Conservation (phyloP, 2,797 vertebrate genomes). For the Hoplostethus atlanticus region DNA sequence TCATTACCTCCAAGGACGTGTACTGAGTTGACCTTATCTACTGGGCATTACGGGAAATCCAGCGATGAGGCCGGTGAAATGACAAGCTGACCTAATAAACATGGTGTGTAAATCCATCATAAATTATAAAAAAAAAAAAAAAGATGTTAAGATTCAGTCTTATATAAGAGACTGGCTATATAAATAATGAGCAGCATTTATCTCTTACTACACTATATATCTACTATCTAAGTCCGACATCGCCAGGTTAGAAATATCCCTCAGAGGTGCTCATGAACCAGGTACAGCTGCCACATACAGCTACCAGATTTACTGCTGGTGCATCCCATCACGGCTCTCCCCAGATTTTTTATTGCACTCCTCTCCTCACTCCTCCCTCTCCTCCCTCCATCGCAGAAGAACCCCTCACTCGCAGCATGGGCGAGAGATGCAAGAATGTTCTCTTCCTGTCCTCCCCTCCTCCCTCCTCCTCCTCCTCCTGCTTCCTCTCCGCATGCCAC, state of each 20-base stretch:
- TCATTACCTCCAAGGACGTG: slow-evolving; percentile 2
- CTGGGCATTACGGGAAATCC: not conserved
- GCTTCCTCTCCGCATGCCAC: not conserved
- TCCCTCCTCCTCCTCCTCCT: not conserved
- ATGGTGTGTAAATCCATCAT: not conserved
- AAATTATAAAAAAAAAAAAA: too few species aligned
- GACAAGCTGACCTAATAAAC: too few species aligned
- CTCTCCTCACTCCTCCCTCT: too few species aligned
- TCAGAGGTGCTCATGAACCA: not conserved
- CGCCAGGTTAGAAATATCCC: not conserved
- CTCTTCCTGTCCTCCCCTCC: too few species aligned
- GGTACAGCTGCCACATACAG: too few species aligned
- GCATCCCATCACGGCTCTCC: not conserved
- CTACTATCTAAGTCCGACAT: not conserved
- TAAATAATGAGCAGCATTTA: too few species aligned
- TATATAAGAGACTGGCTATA: too few species aligned
- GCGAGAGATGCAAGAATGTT: not conserved
- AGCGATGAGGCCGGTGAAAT: not conserved
- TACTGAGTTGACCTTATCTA: not conserved
- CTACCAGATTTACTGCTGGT: not conserved
- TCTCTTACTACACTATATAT: not conserved
- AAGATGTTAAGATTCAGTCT: too few species aligned
- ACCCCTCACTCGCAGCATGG: not conserved
- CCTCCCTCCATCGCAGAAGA: too few species aligned
- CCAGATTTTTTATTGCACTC: too few species aligned